These are phyloP conservation scores for Dipodomys stephensi DNA, from an alignment of 2,113 vertebrate species.

Conservation along the genomic window DNA sequence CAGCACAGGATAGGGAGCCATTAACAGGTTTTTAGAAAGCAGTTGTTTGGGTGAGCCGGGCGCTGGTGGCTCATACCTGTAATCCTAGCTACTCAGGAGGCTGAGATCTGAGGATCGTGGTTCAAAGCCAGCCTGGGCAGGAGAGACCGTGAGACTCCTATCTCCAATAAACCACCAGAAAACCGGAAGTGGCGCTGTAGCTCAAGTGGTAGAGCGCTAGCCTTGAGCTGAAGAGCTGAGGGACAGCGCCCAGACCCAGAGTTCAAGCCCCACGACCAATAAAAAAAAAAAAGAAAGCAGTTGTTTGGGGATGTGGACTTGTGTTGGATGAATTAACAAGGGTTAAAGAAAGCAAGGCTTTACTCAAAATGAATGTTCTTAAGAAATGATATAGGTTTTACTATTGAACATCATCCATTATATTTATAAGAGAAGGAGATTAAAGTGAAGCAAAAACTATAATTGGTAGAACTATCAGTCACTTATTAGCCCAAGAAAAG, in stretches of 20 bases:
- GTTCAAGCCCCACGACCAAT: too few species aligned
- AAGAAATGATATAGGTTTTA: not conserved
- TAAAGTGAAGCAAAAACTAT: not conserved
- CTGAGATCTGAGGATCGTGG: too few species aligned
- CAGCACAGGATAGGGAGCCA: not conserved
- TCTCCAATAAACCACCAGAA: too few species aligned
- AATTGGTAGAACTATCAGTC: not conserved
- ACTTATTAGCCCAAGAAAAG: not conserved
- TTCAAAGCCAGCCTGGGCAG: too few species aligned
- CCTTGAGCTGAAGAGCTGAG: too few species aligned
- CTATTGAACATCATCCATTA: not conserved
- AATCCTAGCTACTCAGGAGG: too few species aligned
- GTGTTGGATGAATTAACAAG: not conserved
- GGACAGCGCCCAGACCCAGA: too few species aligned
- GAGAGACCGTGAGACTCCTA: too few species aligned
- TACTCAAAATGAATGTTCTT: not conserved
- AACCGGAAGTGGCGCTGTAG: too few species aligned
- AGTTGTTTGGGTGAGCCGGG: conserved; percentile 28
- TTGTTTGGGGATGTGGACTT: not conserved
- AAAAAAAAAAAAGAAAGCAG: too few species aligned
- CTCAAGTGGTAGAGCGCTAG: too few species aligned
- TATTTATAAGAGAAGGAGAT: not conserved
- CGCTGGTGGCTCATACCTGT: too few species aligned
- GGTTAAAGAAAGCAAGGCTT: not conserved
- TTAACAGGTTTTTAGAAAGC: not conserved